Base-by-base conservation (phyloP, 1,140 invertebrate species). In the Tribolium castaneum region DNA sequence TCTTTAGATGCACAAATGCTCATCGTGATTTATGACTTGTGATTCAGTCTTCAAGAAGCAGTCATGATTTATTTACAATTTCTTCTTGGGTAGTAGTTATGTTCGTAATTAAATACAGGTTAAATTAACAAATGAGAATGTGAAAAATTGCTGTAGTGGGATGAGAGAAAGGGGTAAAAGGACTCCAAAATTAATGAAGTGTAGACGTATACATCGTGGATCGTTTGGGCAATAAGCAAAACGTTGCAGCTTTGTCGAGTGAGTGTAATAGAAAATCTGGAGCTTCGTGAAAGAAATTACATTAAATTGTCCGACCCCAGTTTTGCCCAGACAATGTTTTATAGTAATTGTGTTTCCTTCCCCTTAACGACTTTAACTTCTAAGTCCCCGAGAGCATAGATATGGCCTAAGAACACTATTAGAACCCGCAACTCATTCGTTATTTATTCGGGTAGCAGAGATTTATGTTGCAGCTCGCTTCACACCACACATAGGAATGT, bases 391-490 rank as follows among this genome's bases (percentile, higher is more conserved):
- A 76, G 82, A 84, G 79, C 76, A 76, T 82, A 79, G 82, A 84
- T 82, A 83, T 82, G 78, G 79, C 78, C 81, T 81, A 83, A 83
- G 80, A 83, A 84, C 82, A 83, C 81, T 83, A 83, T 84, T 84
- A 84, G 82, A 84, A 77, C 73, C 81, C 81, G 79, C 80, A 82
- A 81, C 83, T 82, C 79, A 84, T 84, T 81, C 81, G 70, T 82
- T 84, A 82, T 84, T 83, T 84, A 84, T 84, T 82, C 75, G 66
- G 70, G 59, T 70, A 49, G 34, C 70, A 22, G 49, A 78, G 80
- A 80, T 80, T 80, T 80, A 78, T 78, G 77, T 51, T 74, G 50
- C 59, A 66, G 25, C 30, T 66, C 59, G 59, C 25, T 35, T 66
- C 59, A 35, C 54, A 30, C 54, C 30, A 66, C 59, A 66, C 59